Evolutionary conservation across 2,888 invertebrate genomes (phyloP), one percentile per base, ranked within the genome.

Genomic region (Rhaphigaster nebulosa): DNA sequence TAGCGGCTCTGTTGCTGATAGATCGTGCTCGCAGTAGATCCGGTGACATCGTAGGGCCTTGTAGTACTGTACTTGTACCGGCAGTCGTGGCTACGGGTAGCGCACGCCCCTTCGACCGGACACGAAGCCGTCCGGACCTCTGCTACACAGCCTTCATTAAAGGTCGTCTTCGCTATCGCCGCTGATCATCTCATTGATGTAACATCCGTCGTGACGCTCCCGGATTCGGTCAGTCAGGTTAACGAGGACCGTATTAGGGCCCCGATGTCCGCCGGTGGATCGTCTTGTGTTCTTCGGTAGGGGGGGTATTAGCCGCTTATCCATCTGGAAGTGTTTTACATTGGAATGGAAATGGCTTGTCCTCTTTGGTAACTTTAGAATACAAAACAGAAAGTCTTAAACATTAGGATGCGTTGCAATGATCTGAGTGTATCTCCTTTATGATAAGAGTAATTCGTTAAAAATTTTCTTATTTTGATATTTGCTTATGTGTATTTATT

Each of bases 161-260:
- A 84, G 84, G 84, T 84, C 84, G 45, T 23, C 84, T 80, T n/a
- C 84, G 10, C n/a, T 84, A 84, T 84, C 84, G 1, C 6, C 15
- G 15, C 26, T 45, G 45, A 84, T 84, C 41, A 84, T 84, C 84
- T 84, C 84, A 5, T 84, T 45, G 84, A 84, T 84, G 45, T 84
- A 84, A 41, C 84, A 84, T 45, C 84, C 45, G 84, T 84, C 84
- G 84, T 84, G 84, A 84, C 84, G 45, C 45, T 84, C 84, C 45
- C 84, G 41, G 84, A 84, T 84, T 84, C 45, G 84, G 84, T n/a
- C 45, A n/a, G 84, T 45, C 84, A 50, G 45, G 84, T 50, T 84
- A 84, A 84, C 84, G 84, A 84, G 45, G 6, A 4, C 84, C 45
- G 84, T 84, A 84, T 50, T 84, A 84, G 84, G 84, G 34, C 23